phyloP scores from a whole-genome alignment of 2,797 vertebrate species.

The Glyptemys insculpta region DNA sequence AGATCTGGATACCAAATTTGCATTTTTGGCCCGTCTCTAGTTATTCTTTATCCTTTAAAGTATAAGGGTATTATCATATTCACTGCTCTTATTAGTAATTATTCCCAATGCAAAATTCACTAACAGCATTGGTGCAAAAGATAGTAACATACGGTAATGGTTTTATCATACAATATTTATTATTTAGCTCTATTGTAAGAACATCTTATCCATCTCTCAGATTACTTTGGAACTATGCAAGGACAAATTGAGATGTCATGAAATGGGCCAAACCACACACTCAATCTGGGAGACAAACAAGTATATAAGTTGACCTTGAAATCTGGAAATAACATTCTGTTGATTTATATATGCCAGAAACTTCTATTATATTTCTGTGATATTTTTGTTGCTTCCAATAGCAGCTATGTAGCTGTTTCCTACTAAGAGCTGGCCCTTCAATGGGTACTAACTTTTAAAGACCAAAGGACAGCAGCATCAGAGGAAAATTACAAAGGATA shows the following conservation, averaged over 20 bases:
- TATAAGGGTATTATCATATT: neutral
- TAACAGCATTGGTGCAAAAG: neutral
- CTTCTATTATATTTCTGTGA: neutral
- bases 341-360: neutral
- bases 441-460: neutral
- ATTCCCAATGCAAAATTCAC: neutral
- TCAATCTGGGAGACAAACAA: neutral
- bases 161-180: neutral
- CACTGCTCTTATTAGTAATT: neutral
- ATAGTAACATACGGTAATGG: neutral
- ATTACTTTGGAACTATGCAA: neutral
- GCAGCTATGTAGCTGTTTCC: neutral
- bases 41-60: neutral
- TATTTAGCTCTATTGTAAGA: neutral
- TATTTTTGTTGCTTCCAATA: neutral
- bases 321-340: neutral
- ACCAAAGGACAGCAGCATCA: rapidly evolving
- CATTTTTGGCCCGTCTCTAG: neutral
- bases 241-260: neutral
- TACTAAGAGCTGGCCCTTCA: neutral
- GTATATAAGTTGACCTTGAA: neutral
- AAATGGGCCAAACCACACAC: neutral
- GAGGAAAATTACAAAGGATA: neutral
- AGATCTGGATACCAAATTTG: neutral
- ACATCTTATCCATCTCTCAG: neutral